Evolutionary conservation across 2,888 invertebrate genomes (phyloP).

Genomic region (Ichneumoninae sp.): DNA sequence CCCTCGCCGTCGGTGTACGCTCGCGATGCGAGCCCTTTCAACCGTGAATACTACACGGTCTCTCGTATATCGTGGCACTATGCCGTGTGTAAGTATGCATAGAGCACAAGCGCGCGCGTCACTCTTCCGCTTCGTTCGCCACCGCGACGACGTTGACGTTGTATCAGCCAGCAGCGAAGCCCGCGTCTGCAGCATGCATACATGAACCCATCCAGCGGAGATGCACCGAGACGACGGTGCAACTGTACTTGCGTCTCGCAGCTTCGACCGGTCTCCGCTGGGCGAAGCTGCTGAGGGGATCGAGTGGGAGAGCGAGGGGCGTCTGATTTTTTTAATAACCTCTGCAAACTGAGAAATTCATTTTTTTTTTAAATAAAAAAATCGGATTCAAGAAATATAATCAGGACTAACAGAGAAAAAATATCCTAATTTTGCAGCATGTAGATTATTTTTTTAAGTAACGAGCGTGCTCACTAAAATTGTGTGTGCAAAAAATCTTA

Average conservation of each 20-base stretch:
- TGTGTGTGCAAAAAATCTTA: too few relatives aligned
- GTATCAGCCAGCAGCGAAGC: slow-evolving; percentile 7
- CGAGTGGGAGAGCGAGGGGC: too few relatives aligned
- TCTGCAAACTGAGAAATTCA: too few relatives aligned
- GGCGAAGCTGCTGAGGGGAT: too few relatives aligned
- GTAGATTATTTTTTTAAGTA: too few relatives aligned
- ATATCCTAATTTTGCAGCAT: too few relatives aligned
- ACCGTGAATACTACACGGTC: slow-evolving; percentile 25
- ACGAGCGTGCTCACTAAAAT: too few relatives aligned
- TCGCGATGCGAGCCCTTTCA: slow-evolving; percentile 26
- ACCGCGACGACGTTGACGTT: slow-evolving; percentile 50
- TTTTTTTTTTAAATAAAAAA: too few relatives aligned
- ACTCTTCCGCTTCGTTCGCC: slow-evolving; percentile 62
- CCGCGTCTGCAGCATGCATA: not conserved
- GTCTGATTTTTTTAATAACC: too few relatives aligned
- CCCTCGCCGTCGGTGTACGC: slow-evolving; percentile 13
- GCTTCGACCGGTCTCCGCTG: slow-evolving; percentile 3
- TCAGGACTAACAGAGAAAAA: too few relatives aligned
- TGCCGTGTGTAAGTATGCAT: slow-evolving; percentile 31
- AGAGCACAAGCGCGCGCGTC: slow-evolving; percentile 50
- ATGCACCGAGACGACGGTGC: slow-evolving; percentile 28
- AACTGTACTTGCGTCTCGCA: slow-evolving; percentile 24
- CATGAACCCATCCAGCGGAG: slow-evolving; percentile 40
- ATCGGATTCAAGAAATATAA: too few relatives aligned
- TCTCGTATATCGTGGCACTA: slow-evolving; percentile 6